Percentiles rank a stretch among this genome's conserved stretches.
Conservation (phyloP, 2,113 vertebrate genomes). For the Melanerpes aurifrons region DNA sequence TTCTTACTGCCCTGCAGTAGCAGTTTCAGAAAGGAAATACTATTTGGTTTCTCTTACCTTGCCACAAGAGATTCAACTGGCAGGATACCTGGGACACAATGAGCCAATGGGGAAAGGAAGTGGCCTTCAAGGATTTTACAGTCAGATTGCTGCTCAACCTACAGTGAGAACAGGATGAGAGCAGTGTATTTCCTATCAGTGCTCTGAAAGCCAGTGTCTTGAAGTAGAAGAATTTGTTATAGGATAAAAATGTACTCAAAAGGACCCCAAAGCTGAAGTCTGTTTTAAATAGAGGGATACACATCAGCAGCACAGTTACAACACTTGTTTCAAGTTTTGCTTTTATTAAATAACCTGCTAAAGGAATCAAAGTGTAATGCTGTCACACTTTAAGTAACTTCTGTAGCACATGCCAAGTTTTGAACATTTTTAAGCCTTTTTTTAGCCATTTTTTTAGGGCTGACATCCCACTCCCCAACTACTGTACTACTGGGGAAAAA, state of each 20-base stretch:
- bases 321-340: neutral
- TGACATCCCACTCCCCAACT: neutral
- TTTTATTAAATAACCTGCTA: neutral
- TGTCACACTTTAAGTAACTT: neutral
- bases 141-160: slow-evolving; percentile 92
- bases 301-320: neutral
- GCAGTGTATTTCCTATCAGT: neutral
- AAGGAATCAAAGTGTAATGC: neutral
- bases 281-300: neutral
- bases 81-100: slow-evolving; percentile 91
- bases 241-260: neutral
- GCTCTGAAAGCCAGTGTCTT: neutral
- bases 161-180: neutral
- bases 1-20: neutral
- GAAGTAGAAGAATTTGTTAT: neutral
- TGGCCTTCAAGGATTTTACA: slow-evolving; percentile 93
- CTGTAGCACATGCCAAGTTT: neutral
- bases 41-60: slow-evolving; percentile 77
- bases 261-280: neutral
- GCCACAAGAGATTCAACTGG: slow-evolving; percentile 89
- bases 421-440: neutral
- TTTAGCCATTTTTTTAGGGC: neutral
- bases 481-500: neutral
- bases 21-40: neutral
- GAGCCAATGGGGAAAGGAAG: slow-evolving; percentile 94